Percentiles rank a stretch among this genome's conserved stretches.
Conservation (phyloP, 2,888 invertebrate genomes). For the Diachrysia chrysitis region DNA sequence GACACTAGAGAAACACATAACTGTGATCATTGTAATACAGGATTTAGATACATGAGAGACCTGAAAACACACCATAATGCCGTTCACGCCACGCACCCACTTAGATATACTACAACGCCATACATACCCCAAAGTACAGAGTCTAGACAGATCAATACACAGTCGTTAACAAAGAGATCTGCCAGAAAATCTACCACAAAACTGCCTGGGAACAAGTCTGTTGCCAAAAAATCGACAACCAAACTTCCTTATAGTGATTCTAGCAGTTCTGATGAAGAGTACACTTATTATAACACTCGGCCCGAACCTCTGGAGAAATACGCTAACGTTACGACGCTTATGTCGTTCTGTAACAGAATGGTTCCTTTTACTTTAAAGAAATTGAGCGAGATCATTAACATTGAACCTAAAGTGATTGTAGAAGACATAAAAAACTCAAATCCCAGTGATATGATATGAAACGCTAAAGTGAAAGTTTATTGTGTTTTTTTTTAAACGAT, state of each 20-base stretch:
- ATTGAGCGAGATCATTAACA: slow-evolving; percentile 85
- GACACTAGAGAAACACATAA: slow-evolving; percentile 60
- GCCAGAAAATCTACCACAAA: slow-evolving; percentile 79
- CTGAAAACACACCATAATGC: slow-evolving; percentile 67
- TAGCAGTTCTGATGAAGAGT: slow-evolving; percentile 61
- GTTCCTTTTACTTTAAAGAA: slow-evolving; percentile 83
- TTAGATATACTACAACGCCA: slow-evolving; percentile 59
- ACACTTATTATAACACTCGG: slow-evolving; percentile 86
- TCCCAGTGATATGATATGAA: slow-evolving; percentile 36
- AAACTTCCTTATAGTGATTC: slow-evolving; percentile 68
- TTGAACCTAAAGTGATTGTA: slow-evolving; percentile 84
- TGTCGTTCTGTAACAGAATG: slow-evolving; percentile 87
- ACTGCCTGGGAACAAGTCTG: slow-evolving; percentile 62
- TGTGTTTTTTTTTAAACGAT: slow-evolving; percentile 38
- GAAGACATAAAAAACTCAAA: slow-evolving; percentile 67
- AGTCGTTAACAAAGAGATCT: slow-evolving; percentile 55
- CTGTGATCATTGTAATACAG: slow-evolving; percentile 67
- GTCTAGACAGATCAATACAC: slow-evolving; percentile 34
- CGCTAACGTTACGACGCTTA: slow-evolving; percentile 82
- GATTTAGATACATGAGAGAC: slow-evolving; percentile 66
- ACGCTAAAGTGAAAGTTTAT: slow-evolving; percentile 18
- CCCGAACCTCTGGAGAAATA: slow-evolving; percentile 76
- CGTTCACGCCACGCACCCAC: slow-evolving; percentile 57
- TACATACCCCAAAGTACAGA: slow-evolving; percentile 27
- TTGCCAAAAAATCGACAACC: slow-evolving; percentile 88